Evolutionary conservation across 2,888 invertebrate species (phyloP).

Genomic region (Odontocolon sp.): DNA sequence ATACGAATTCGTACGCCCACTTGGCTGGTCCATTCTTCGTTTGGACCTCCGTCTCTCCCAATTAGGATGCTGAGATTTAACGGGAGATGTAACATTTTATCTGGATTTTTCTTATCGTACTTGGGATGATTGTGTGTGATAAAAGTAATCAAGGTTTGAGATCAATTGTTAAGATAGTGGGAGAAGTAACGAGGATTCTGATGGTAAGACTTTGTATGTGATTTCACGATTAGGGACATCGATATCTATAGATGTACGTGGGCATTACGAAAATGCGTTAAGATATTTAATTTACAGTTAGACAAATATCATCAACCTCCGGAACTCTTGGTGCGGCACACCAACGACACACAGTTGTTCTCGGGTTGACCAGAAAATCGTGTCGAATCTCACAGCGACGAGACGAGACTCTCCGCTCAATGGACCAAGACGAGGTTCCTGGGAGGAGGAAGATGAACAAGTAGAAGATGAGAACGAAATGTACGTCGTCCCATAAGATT

Average conservation of each 20-base stretch:
- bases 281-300: conserved; percentile 60
- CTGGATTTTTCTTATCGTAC: too few species aligned
- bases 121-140: too few species aligned
- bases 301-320: conserved; percentile 57
- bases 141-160: too few species aligned
- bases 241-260: conserved; percentile 30
- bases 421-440: conserved; percentile 24
- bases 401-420: conserved; percentile 37
- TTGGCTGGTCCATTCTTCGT: too few species aligned
- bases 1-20: too few species aligned
- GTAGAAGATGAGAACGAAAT: conserved; percentile 32
- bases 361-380: conserved; percentile 50
- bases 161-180: too few species aligned
- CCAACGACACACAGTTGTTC: conserved; percentile 1
- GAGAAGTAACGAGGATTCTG: conserved; percentile 29
- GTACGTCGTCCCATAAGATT: conserved; percentile 44
- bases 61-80: too few species aligned
- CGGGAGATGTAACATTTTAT: too few species aligned
- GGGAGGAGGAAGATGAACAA: conserved; percentile 27
- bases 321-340: conserved; percentile 34
- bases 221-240: conserved; percentile 38
- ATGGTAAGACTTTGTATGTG: conserved; percentile 5
- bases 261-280: conserved; percentile 46
- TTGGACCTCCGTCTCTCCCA: too few species aligned
- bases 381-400: conserved; percentile 56